These are phyloP conservation scores for Phrynocephalus versicolor DNA, from an alignment of 2,113 vertebrate species.

Conservation along the genomic window DNA sequence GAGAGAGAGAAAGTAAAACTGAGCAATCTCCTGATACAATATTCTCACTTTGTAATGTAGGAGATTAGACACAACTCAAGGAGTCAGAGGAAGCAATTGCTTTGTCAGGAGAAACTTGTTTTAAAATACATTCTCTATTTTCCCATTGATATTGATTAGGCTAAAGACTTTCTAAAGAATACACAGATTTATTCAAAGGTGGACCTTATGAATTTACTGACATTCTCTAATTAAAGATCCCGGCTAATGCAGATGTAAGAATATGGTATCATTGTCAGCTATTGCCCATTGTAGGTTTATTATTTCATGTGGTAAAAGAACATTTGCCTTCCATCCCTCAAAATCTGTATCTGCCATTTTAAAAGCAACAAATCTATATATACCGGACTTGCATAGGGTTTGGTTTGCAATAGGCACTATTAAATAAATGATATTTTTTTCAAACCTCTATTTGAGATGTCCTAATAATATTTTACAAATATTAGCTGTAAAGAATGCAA, in stretches of 20 bases:
- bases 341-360: neutral
- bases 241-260: neutral
- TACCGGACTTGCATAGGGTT: neutral
- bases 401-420: neutral
- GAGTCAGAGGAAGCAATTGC: neutral
- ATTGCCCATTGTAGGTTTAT: neutral
- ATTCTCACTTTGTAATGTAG: slow-evolving; percentile 14
- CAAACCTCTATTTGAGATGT: neutral
- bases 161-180: neutral
- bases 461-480: neutral
- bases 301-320: neutral
- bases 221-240: neutral
- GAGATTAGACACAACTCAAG: neutral
- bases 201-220: neutral
- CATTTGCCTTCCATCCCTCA: neutral
- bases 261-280: neutral
- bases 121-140: neutral
- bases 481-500: neutral
- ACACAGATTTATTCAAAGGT: neutral
- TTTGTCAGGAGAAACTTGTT: slow-evolving; percentile 26
- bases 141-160: neutral
- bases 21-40: neutral
- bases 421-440: neutral
- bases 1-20: neutral
- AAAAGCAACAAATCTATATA: neutral